These are phyloP conservation scores for Zosterops hypoxanthus DNA, from an alignment of 2,113 vertebrate species.

Conservation along the genomic window DNA sequence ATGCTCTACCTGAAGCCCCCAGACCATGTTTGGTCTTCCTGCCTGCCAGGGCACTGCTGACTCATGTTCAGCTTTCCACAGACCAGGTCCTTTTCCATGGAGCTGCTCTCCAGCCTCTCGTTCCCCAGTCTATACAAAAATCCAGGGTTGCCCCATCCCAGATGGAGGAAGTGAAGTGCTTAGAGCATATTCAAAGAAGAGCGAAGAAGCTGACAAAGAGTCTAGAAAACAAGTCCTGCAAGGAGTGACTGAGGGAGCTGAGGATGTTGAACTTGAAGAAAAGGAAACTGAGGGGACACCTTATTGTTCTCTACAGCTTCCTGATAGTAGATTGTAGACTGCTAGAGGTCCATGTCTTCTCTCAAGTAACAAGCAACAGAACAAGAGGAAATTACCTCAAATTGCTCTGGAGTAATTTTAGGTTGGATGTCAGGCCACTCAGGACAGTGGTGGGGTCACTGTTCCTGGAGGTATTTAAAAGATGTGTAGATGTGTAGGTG, in stretches of 20 bases:
- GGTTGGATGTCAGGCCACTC: background rate
- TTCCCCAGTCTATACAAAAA: background rate
- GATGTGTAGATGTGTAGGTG: fast-evolving
- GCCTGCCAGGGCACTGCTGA: background rate
- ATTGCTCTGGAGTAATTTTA: background rate
- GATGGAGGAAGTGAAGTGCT: background rate
- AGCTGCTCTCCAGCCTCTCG: background rate
- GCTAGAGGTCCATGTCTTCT: background rate
- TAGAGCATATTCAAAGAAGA: fast-evolving
- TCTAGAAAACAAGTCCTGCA: background rate
- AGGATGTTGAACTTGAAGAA: background rate
- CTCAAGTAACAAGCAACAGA: fast-evolving
- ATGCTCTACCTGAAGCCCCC: background rate
- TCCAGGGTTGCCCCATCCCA: background rate
- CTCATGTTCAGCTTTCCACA: fast-evolving
- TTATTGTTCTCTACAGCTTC: background rate
- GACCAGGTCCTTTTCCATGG: fast-evolving
- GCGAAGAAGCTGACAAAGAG: background rate
- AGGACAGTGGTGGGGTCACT: background rate
- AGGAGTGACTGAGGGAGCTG: background rate
- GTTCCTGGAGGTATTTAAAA: background rate
- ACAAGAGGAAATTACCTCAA: fast-evolving
- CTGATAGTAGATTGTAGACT: background rate
- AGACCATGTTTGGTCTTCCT: fast-evolving
- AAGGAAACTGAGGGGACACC: background rate